phyloP scores from a whole-genome alignment of 2,888 invertebrate species.

The Laspeyria flexula region DNA sequence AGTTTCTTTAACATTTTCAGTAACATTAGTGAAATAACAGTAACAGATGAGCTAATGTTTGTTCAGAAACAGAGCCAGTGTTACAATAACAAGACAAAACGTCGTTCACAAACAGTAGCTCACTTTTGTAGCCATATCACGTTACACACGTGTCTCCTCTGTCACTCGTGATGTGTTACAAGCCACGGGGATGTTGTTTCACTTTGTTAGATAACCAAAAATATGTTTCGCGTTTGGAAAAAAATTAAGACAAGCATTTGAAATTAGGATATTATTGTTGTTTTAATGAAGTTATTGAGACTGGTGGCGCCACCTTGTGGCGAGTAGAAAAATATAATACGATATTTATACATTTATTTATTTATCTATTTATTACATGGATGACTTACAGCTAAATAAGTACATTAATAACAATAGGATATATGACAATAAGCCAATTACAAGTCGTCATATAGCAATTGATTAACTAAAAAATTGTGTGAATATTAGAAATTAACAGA shows the following conservation, averaged over 20 bases:
- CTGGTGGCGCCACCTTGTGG: conserved; percentile 26
- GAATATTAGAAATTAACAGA: too few relatives aligned
- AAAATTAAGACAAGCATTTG: too few relatives aligned
- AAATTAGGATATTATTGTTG: too few relatives aligned
- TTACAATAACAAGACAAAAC: conserved; percentile 50
- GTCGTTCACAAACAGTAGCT: conserved; percentile 48
- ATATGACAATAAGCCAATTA: too few relatives aligned
- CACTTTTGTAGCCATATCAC: conserved; percentile 38
- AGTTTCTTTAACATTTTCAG: conserved; percentile 9
- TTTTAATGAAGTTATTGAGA: too few relatives aligned
- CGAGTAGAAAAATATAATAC: conserved; percentile 26
- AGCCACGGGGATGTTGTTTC: conserved; percentile 13
- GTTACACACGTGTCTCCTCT: conserved; percentile 40
- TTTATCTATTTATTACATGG: too few relatives aligned
- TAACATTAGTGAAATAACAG: neutral
- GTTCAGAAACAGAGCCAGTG: conserved; percentile 36
- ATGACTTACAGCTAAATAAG: too few relatives aligned
- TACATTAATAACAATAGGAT: too few relatives aligned
- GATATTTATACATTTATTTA: too few relatives aligned
- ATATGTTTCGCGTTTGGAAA: neutral
- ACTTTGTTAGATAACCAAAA: conserved; percentile 12
- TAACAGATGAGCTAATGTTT: conserved; percentile 36
- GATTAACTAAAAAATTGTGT: too few relatives aligned
- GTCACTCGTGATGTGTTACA: conserved; percentile 36
- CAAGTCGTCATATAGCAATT: too few relatives aligned